Evolutionary conservation across 2,888 invertebrate species (phyloP).

Genomic region (Drosophila nigricruria): DNA sequence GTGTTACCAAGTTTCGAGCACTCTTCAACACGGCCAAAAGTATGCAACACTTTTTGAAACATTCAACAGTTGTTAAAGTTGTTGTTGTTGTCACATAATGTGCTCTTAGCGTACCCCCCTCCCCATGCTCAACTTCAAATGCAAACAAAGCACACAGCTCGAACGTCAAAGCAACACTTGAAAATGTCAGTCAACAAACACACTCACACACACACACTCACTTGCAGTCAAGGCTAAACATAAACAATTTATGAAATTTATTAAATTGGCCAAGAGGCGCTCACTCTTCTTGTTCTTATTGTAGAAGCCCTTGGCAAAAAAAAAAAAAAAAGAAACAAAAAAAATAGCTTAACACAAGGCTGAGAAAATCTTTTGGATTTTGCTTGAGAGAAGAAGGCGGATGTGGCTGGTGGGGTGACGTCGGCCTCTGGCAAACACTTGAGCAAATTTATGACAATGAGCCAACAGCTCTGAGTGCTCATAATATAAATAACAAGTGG

Average conservation of each 20-base stretch:
- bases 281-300: conserved; percentile 41
- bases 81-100: conserved; percentile 25
- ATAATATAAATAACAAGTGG: conserved; percentile 78
- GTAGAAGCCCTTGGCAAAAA: conserved; percentile 23
- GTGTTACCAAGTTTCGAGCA: conserved; percentile 12
- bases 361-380: conserved; percentile 53
- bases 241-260: conserved; percentile 82
- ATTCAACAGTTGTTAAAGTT: conserved; percentile 38
- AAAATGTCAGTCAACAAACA: conserved; percentile 36
- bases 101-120: conserved; percentile 6
- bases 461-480: conserved; percentile 79
- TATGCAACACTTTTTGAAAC: conserved; percentile 37
- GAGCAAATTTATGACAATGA: conserved; percentile 78
- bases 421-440: conserved; percentile 70
- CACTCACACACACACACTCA: conserved; percentile 7
- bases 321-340: conserved; percentile 12
- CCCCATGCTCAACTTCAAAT: conserved; percentile 22
- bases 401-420: neutral
- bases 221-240: conserved; percentile 38
- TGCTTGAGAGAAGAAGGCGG: conserved; percentile 6
- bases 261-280: conserved; percentile 77
- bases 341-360: conserved; percentile 43
- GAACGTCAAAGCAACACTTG: conserved; percentile 36
- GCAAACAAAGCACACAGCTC: conserved; percentile 41
- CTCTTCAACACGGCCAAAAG: conserved; percentile 22